These are phyloP conservation scores for Apantesis nais DNA, from an alignment of 2,888 invertebrate species.

Conservation along the genomic window DNA sequence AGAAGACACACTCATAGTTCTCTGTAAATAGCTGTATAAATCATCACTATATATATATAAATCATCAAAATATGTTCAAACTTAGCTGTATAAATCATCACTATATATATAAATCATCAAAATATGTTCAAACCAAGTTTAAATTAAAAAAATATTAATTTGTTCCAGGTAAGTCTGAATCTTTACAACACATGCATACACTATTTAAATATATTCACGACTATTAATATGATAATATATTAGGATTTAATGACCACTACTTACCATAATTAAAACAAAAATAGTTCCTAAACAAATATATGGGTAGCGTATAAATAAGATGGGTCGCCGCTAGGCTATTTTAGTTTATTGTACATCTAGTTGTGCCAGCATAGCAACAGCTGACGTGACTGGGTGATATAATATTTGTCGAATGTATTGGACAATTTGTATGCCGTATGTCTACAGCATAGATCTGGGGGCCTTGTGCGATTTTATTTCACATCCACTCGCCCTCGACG, in stretches of 20 bases:
- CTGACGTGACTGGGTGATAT: conserved; percentile 31
- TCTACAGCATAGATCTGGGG: conserved; percentile 21
- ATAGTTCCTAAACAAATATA: conserved; percentile 20
- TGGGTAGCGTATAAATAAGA: background rate
- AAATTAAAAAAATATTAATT: background rate
- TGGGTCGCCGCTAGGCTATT: conserved; percentile 10
- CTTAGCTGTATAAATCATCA: no score
- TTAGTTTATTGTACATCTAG: conserved; percentile 10
- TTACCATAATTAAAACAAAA: conserved; percentile 1
- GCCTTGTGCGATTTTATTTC: no score
- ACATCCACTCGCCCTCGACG: no score
- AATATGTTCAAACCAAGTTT: no score
- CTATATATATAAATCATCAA: no score
- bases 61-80: no score
- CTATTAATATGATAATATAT: background rate
- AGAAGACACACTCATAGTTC: no score
- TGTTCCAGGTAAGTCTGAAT: background rate
- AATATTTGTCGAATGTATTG: conserved; percentile 32
- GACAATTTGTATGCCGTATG: conserved; percentile 28
- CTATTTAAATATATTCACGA: background rate
- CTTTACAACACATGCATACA: background rate
- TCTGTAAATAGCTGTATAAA: no score
- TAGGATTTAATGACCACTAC: background rate
- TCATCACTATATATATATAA: no score
- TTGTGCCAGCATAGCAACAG: conserved; percentile 37